Evolutionary conservation across 2,888 invertebrate species (phyloP).

Genomic region (Caenorhabditis imperialis): DNA sequence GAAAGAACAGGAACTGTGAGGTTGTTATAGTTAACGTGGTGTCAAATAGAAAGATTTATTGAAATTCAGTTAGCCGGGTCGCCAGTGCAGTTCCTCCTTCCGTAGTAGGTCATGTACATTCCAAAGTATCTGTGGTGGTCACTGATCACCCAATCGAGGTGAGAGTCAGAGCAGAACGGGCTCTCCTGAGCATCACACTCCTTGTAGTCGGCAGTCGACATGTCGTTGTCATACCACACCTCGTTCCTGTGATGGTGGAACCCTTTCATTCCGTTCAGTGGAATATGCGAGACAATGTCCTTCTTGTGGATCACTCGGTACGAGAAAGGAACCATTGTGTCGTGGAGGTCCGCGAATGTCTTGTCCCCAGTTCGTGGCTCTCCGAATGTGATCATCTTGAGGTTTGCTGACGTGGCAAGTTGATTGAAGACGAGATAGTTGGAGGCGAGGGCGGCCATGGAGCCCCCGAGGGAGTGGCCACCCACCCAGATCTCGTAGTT

Average conservation of each 20-base stretch:
- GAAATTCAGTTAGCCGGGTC: constrained; percentile 36
- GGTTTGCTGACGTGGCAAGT: constrained; percentile 36
- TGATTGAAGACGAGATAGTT: constrained; percentile 51
- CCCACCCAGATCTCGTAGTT: constrained; percentile 60
- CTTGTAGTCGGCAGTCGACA: constrained; percentile 54
- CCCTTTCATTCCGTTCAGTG: constrained; percentile 55
- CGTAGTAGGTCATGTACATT: constrained; percentile 48
- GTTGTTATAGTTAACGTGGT: no score
- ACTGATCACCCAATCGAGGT: constrained; percentile 34
- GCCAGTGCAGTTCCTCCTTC: constrained; percentile 44
- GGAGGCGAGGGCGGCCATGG: constrained; percentile 67
- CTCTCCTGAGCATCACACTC: constrained; percentile 59
- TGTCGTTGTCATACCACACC: constrained; percentile 70
- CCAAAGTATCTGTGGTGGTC: constrained; percentile 50
- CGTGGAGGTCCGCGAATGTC: constrained; percentile 60
- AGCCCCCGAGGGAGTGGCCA: constrained; percentile 67
- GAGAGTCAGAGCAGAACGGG: constrained; percentile 52
- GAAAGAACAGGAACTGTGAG: no score
- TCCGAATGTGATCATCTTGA: constrained; percentile 69
- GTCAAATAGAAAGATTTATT: no score
- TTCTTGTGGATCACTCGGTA: constrained; percentile 63
- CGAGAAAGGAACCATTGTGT: constrained; percentile 56
- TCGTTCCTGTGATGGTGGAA: constrained; percentile 64
- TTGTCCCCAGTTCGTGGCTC: constrained; percentile 70
- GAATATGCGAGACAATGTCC: constrained; percentile 66